phyloP scores from a whole-genome alignment of 2,888 invertebrate genomes.

The Ypsolopha sequella region DNA sequence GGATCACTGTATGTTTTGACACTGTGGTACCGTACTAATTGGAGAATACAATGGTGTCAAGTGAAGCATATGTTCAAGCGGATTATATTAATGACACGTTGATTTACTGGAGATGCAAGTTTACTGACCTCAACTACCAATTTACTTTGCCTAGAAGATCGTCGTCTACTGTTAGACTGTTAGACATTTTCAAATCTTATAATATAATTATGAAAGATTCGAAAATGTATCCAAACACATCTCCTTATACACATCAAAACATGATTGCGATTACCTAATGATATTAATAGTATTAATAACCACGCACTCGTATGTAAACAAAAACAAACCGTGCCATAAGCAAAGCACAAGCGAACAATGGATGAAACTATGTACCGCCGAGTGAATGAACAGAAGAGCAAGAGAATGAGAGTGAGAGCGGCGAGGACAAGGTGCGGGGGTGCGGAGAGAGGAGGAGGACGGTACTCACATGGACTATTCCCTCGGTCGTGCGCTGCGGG shows the following conservation, averaged over 20 bases:
- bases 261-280: no score
- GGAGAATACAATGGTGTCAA: no score
- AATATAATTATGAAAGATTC: no score
- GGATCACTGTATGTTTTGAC: no score
- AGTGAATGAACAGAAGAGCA: background rate
- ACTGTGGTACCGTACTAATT: no score
- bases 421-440: background rate
- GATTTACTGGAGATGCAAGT: no score
- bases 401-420: background rate
- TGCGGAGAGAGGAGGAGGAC: background rate
- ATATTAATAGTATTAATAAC: constrained; percentile 1
- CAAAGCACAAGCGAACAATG: constrained; percentile 12
- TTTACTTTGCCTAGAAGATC: no score
- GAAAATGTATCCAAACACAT: background rate
- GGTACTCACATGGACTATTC: constrained; percentile 90
- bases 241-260: background rate
- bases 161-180: no score
- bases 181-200: no score
- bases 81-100: no score
- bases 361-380: background rate
- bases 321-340: background rate
- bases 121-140: no score
- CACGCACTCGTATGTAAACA: background rate
- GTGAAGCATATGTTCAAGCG: no score
- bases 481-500: constrained; percentile 89